These are phyloP conservation scores for Loriculus beryllinus DNA, from an alignment of 2,797 vertebrate species.

Conservation along the genomic window DNA sequence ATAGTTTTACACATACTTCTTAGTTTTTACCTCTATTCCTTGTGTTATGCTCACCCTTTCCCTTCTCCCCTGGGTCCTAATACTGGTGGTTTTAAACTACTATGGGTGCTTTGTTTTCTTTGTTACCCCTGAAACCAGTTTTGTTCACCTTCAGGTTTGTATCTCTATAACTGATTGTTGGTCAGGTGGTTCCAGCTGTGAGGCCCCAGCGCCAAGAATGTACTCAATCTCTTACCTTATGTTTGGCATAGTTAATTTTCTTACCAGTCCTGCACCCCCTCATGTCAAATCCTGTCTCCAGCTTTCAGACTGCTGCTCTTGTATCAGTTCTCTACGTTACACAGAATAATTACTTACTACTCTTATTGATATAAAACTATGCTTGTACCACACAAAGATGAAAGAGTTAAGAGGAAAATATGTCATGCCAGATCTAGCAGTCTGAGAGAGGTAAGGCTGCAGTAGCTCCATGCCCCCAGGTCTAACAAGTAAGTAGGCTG, in stretches of 20 bases:
- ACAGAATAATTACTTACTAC: background rate
- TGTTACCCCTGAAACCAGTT: background rate
- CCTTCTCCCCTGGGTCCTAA: background rate
- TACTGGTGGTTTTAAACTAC: background rate
- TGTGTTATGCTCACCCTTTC: background rate
- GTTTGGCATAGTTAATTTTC: background rate
- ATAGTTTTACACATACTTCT: background rate
- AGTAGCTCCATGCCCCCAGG: background rate
- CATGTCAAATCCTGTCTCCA: background rate
- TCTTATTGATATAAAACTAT: background rate
- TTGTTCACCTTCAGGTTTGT: background rate
- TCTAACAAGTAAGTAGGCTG: background rate
- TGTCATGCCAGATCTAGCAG: background rate
- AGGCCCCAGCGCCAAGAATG: background rate
- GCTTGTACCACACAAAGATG: background rate
- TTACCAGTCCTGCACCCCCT: background rate
- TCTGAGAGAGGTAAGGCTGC: background rate
- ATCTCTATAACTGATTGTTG: background rate
- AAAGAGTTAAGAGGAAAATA: background rate
- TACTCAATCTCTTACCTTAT: background rate
- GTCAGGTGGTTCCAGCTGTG: background rate
- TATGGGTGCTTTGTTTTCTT: background rate
- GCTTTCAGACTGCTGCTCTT: background rate
- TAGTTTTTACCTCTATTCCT: background rate
- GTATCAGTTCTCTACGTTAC: fast-evolving